Evolutionary conservation across 1,140 invertebrate genomes (phyloP).

Genomic region (Euschistus heros): DNA sequence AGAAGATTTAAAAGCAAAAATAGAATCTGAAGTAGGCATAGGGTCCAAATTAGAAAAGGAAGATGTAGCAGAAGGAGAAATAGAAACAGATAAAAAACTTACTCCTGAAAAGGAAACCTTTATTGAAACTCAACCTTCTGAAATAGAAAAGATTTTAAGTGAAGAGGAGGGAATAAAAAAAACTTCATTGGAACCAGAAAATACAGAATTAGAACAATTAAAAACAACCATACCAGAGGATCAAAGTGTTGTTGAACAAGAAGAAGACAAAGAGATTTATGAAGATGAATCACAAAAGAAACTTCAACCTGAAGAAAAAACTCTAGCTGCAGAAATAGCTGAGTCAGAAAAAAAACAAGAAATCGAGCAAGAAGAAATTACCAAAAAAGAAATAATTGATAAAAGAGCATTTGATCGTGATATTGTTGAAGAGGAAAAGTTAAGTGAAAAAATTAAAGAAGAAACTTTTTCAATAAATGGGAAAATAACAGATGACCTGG

Average conservation of each 20-base stretch:
- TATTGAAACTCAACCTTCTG: background rate
- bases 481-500: background rate
- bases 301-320: no score
- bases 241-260: background rate
- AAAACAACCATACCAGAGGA: conserved; percentile 4
- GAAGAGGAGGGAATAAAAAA: conserved; percentile 10
- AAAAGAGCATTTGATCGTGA: conserved; percentile 25
- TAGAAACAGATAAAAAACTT: conserved; percentile 22
- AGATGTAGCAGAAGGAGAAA: background rate
- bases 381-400: conserved; percentile 2
- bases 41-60: background rate
- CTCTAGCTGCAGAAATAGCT: no score
- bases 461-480: background rate
- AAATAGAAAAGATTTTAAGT: background rate
- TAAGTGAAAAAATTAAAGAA: background rate
- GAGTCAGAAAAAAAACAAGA: background rate
- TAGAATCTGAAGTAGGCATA: background rate
- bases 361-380: conserved; percentile 10
- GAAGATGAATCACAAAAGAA: background rate
- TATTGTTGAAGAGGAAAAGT: conserved; percentile 10
- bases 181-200: background rate
- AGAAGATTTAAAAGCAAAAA: background rate
- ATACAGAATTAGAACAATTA: conserved; percentile 17
- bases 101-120: background rate
- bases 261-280: background rate